A percentile compares a stretch with the other conserved stretches of the same genome.
phyloP scores from a whole-genome alignment of 2,888 invertebrate genomes.

The Selenia dentaria region DNA sequence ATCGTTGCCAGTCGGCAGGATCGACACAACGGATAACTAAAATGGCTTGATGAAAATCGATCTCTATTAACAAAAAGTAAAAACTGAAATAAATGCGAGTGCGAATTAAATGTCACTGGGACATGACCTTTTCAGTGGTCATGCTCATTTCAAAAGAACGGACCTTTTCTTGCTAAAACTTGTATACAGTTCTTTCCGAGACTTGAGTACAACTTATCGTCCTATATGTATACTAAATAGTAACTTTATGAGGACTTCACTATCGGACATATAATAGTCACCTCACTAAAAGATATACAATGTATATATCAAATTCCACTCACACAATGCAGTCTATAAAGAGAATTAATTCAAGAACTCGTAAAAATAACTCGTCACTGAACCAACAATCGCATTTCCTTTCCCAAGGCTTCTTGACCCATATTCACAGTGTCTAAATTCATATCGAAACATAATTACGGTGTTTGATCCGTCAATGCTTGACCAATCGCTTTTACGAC shows the following conservation, averaged over 20 bases:
- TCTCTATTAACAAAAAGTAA: background rate
- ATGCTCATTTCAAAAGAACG: background rate
- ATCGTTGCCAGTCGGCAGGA: constrained; percentile 9
- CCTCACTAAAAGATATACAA: constrained; percentile 3
- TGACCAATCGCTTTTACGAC: constrained; percentile 76
- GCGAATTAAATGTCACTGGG: constrained; percentile 3
- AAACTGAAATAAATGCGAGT: background rate
- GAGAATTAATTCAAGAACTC: constrained; percentile 24
- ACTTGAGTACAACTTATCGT: no score
- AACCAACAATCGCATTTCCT: constrained; percentile 52
- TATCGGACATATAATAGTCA: constrained; percentile 18
- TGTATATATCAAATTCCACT: background rate
- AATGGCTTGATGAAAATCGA: constrained; percentile 4
- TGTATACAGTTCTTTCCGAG: background rate
- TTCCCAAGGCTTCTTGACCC: constrained; percentile 76
- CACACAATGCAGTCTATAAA: constrained; percentile 5
- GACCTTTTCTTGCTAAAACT: background rate
- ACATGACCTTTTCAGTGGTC: background rate
- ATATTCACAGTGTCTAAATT: constrained; percentile 77
- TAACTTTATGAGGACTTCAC: background rate
- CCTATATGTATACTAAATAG: no score
- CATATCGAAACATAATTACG: constrained; percentile 57
- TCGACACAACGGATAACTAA: constrained; percentile 2
- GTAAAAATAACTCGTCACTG: constrained; percentile 28
- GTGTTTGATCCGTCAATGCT: constrained; percentile 67